Evolutionary conservation across 2,797 vertebrate genomes (phyloP), one percentile per base, ranked within the genome.

Genomic region (Hydrolagus colliei): DNA sequence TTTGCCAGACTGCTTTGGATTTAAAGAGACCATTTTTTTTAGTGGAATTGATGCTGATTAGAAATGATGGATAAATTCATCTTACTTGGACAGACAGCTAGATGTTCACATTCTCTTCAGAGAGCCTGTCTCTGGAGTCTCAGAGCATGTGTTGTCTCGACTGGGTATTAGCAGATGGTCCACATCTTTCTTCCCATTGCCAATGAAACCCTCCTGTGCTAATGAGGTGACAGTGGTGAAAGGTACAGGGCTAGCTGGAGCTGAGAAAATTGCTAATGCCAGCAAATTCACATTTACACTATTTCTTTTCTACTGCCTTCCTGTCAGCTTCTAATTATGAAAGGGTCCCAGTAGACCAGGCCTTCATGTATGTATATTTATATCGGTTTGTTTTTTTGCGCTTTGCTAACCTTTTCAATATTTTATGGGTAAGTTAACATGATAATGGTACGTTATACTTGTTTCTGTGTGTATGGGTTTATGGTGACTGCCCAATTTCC

Each of bases 101-200:
- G 22, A 67, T 41, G 0, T n/a, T 41, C 14, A 84, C 20, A 71
- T 71, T 68, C 14, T 4, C 18, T 67, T 62, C 78, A 80, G 13
- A 82, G 65, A 18, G 41, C 27, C 62, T 16, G 63, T 16, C 63
- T 82, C 27, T 52, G 41, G 22, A 67, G 14, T 80, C 22, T 32
- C 27, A 87, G 91, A 90, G 87, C 88, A 87, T 93, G 87, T 94
- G 91, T 90, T 89, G 62, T 90, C 92, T 92, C 92, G 92, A 92
- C 89, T 92, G 41, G 90, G 90, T 89, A 89, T 85, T 88, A 92
- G 91, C 94, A 94, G 90, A 91, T 92, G 92, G 90, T 90, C 87
- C 88, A 87, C 88, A 88, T 92, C 90, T 86, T 90, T 89, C 86
- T 91, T 92, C 90, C 88, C 92, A 89, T 90, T 89, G 41, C 41